Evolutionary conservation across 2,113 vertebrate genomes (phyloP), one percentile per base, ranked within the genome.

Genomic region (Proteles cristata): DNA sequence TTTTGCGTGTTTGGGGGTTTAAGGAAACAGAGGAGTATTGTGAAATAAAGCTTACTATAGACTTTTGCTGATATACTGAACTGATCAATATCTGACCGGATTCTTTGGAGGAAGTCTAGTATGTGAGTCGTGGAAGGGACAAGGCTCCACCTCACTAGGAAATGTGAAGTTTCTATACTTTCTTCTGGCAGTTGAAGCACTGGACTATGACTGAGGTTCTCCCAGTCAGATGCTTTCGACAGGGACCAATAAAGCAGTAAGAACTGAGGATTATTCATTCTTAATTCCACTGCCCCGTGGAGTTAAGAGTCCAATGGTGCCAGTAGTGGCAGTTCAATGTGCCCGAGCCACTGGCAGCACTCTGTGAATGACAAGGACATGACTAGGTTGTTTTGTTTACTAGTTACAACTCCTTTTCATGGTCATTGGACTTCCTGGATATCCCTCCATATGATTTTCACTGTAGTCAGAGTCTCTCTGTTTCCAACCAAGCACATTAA

Each of bases 271-370:
- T 71, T 16, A n/a, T 28, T 69, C 21, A 50, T 19, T n/a, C 53
- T 55, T 55, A 55, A 55, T 5, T 17, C 53, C 12, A 0, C 4
- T 10, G 2, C 7, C 0, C 5, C 35, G 50, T 28, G 17, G 17
- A 63, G 2, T 43, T 31, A 33, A 63, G n/a, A 8, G 7, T 45
- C 31, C 43, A 16, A 26, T 45, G 17, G 10, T 39, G 33, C 7
- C 50, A 21, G 33, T 11, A 10, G 2, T 12, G 4, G 5, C 31
- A n/a, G 15, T 39, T 76, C n/a, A 76, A 1, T 43, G 71, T 25
- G 45, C 35, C 25, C 6, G 35, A 11, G 9, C 35, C 15, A 61
- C 5, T 28, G 12, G 14, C 11, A 61, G 23, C 12, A 8, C 61
- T 7, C 12, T 35, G 50, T 53, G 39, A 6, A 45, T 35, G 25